Base-by-base conservation (phyloP, 2,797 vertebrate genomes). In the Bryconaethiops microstoma region DNA sequence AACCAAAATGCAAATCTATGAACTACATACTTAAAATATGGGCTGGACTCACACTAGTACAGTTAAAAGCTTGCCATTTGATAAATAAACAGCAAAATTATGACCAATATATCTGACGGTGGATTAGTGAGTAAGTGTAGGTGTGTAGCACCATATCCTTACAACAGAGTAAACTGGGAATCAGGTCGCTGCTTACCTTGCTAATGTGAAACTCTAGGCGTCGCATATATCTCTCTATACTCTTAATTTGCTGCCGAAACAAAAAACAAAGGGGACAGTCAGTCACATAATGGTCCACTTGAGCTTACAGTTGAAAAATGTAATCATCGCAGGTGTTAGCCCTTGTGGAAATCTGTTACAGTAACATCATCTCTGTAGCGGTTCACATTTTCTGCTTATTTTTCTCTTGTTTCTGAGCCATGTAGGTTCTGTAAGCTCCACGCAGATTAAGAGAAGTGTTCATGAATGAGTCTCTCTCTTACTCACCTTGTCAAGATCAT, bases 171-270 rank as follows among this genome's bases (percentile, higher is more conserved):
- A n/a, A n/a, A n/a, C n/a, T n/a, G n/a, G n/a, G n/a, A n/a, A 14
- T 25, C 14, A 16, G 13, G 42, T 0, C 35, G 71, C 14, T 29
- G 19, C 70, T 82, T 94, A 99, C 98, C 97, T 99, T 98, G 91
- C 98, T 99, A 70, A 99, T 98, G 91, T 99, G 98, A 88, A 99
- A 99, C 92, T 99, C 98, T 91, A 99, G 94, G 73, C 97, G 96
- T 83, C 98, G 94, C 94, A 98, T 96, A 90, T 98, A 99, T 82
- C 98, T 91, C 87, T 99, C 98, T 0, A 97, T 97, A 0, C 94
- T 93, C 95, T 99, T 99, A 85, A 99, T 99, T 99, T 99, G 98
- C 98, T 99, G 92, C 57, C 90, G 87, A 84, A 86, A 82, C 80
- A 89, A 40, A 89, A 35, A 87, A 88, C 84, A 52, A 80, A 65